phyloP scores from a whole-genome alignment of 2,888 invertebrate genomes.

The Coelopa pilipes region DNA sequence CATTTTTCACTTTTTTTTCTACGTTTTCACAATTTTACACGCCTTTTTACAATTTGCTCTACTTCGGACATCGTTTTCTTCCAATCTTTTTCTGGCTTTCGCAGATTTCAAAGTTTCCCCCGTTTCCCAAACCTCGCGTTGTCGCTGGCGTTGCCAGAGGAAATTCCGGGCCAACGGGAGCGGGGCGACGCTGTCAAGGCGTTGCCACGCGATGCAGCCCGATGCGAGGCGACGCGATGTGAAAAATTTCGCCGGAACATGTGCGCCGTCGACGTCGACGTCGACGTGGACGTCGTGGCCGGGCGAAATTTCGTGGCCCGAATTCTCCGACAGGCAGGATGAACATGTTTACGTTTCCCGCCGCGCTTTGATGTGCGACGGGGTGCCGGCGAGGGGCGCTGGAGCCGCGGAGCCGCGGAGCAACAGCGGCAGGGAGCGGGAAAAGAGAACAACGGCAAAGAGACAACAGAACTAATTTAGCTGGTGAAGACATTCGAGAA shows the following conservation, averaged over 20 bases:
- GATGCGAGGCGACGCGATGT: background rate
- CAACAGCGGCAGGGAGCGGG: background rate
- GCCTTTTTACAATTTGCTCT: background rate
- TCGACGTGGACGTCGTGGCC: constrained; percentile 1
- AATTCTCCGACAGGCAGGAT: constrained; percentile 49
- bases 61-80: too few relatives aligned
- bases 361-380: constrained; percentile 26
- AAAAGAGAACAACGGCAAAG: background rate
- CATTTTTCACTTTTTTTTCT: background rate
- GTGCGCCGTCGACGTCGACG: background rate
- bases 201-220: background rate
- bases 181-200: too few relatives aligned
- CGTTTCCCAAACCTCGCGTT: too few relatives aligned
- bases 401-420: too few relatives aligned
- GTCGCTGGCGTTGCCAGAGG: too few relatives aligned
- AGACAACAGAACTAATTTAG: background rate
- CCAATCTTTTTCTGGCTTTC: too few relatives aligned
- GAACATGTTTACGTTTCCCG: constrained; percentile 38
- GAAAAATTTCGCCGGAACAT: background rate
- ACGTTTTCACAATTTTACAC: background rate
- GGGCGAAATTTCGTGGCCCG: constrained; percentile 54
- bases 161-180: too few relatives aligned
- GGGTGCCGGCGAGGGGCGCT: too few relatives aligned
- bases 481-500: background rate
- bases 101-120: too few relatives aligned